These are phyloP conservation scores for Apamea crenata DNA, from an alignment of 2,888 invertebrate species.

Conservation along the genomic window DNA sequence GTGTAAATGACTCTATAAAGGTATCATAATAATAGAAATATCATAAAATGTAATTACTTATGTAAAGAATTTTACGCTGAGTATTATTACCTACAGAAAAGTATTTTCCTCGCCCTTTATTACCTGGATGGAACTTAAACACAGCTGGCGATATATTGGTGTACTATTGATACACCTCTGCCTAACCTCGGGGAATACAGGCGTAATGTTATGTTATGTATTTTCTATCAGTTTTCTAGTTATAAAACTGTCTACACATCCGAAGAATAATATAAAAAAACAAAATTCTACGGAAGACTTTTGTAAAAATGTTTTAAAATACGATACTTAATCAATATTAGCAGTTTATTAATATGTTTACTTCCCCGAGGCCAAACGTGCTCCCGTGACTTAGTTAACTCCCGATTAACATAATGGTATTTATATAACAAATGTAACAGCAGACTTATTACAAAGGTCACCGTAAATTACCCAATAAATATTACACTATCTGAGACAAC, in stretches of 20 bases:
- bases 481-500: slow-evolving; percentile 34
- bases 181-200: not conserved
- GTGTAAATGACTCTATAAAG: not conserved
- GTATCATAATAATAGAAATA: not conserved
- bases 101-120: not conserved
- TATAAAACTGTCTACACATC: not conserved
- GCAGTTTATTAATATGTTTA: slow-evolving; percentile 23
- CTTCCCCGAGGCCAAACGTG: slow-evolving; percentile 31
- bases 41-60: not conserved
- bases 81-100: not conserved
- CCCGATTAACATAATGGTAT: slow-evolving; percentile 54
- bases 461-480: slow-evolving; percentile 44
- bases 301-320: not conserved
- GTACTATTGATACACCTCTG: too few relatives aligned
- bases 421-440: slow-evolving; percentile 45
- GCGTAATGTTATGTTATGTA: not conserved
- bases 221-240: not conserved
- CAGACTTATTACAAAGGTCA: slow-evolving; percentile 48
- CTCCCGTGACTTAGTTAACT: slow-evolving; percentile 23
- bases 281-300: not conserved
- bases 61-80: too few relatives aligned
- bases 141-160: not conserved
- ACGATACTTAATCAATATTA: slow-evolving; percentile 5
- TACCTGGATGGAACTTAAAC: not conserved
- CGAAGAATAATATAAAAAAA: not conserved